Conservation (phyloP, 2,888 invertebrate species). For the Conops quadrifasciatus region DNA sequence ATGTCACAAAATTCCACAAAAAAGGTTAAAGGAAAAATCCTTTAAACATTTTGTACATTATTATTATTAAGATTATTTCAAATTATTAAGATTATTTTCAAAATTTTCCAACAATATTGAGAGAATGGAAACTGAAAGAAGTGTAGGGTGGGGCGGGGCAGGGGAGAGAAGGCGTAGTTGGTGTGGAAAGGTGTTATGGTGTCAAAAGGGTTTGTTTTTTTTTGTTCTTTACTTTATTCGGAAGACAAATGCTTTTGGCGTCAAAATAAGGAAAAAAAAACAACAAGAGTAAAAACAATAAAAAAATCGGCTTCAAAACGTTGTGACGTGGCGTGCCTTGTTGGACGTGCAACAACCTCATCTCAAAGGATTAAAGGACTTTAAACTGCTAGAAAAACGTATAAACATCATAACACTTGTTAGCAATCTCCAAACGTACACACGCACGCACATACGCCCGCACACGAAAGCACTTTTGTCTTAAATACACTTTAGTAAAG, state of each 20-base stretch:
- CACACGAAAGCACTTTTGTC: constrained; percentile 18
- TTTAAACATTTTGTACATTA: no score
- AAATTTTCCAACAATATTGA: no score
- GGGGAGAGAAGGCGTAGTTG: no score
- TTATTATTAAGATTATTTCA: no score
- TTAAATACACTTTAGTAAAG: constrained; percentile 28
- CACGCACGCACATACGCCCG: constrained; percentile 1
- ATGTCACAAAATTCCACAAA: no score
- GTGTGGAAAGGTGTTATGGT: no score
- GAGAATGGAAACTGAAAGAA: no score
- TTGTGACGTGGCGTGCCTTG: background rate
- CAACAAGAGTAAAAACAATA: background rate
- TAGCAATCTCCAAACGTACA: background rate
- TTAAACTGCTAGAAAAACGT: constrained; percentile 13
- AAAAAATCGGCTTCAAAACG: background rate
- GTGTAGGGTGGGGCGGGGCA: no score
- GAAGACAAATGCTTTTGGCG: no score
- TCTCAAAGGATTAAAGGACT: constrained; percentile 22
- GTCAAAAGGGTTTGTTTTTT: background rate
- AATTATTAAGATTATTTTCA: no score
- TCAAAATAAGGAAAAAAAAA: background rate
- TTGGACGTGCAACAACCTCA: constrained; percentile 29
- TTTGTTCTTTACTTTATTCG: no score
- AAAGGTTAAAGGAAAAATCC: no score
- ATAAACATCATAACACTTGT: background rate